These are phyloP conservation scores for Herpetotheres cachinnans DNA, from an alignment of 2,113 vertebrate genomes.

Conservation along the genomic window DNA sequence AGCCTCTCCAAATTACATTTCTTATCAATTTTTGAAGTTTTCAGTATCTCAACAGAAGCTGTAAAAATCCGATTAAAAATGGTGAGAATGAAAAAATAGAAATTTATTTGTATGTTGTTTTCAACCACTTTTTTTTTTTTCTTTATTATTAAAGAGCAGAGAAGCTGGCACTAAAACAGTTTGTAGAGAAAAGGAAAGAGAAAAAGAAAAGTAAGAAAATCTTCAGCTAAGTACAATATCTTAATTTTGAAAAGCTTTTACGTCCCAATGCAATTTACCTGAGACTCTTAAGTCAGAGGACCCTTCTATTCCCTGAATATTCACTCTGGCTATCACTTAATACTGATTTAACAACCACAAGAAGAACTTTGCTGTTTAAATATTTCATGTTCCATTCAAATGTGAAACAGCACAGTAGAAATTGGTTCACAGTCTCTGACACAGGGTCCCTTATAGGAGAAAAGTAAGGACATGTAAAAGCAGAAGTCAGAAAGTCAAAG, in stretches of 20 bases:
- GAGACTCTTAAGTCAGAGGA: background rate
- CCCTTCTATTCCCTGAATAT: background rate
- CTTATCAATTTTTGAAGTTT: background rate
- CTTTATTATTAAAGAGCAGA: background rate
- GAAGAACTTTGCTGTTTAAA: slow-evolving; percentile 50
- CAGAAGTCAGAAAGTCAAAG: slow-evolving; percentile 31
- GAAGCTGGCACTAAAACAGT: background rate
- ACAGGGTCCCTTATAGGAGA: background rate
- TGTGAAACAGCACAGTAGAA: slow-evolving; percentile 45
- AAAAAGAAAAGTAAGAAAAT: background rate
- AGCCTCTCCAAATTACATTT: background rate
- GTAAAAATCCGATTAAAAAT: background rate
- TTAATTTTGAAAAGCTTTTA: background rate
- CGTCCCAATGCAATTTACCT: background rate
- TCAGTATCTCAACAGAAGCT: background rate
- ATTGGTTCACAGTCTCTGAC: slow-evolving; percentile 28
- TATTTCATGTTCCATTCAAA: slow-evolving; percentile 53
- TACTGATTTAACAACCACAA: slow-evolving; percentile 41
- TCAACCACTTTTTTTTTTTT: background rate
- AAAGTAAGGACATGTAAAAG: background rate
- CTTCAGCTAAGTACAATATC: background rate
- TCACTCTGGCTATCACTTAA: slow-evolving; percentile 20
- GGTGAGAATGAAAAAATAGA: background rate
- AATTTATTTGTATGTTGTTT: background rate
- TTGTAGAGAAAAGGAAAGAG: background rate